Evolutionary conservation across 2,888 invertebrate genomes (phyloP), one percentile per base, ranked within the genome.

Genomic region (Dolomedes plantarius): DNA sequence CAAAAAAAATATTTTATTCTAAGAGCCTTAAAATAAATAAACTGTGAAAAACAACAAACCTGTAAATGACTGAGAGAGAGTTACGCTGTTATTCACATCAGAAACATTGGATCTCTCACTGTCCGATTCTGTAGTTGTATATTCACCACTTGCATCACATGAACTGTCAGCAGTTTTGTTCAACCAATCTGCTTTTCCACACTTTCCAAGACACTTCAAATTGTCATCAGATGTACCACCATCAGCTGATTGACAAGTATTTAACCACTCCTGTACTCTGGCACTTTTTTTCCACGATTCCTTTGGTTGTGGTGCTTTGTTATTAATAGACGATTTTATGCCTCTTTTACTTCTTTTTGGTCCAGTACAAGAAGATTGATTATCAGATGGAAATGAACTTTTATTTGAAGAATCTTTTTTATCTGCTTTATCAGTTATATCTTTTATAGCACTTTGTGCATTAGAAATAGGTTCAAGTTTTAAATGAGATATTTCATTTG

Each of bases 61-160:
- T 67, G 88, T 85, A 31, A 78, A 68, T 5, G 86, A 87, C 23
- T 81, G 76, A 11, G 85, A 82, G 1, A 88, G 39, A 41, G 89
- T 88, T 19, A 89, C 89, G 65, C 90, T 89, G 32, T 88, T 89
- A 32, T 89, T 90, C 36, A 89, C 88, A 64, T 89, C 89, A 0
- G 89, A 89, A 7, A 87, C 88, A 68, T 83, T 88, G 23, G 89
- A 89, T 23, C 88, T 92, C 27, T 88, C 88, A 72, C 86, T 76
- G 19, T 88, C 88, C 1, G 88, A 85, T 29, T 87, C 88, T 50
- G 56, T 72, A n/a, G 95, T 95, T 64, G 96, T 96, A 89, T 96
- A 96, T 92, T 97, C 97, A 16, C 96, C 96, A 83, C 96, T 97
- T 0, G 97, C 97, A 91, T 97, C 97, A 91, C 96, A 96, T 91